Conservation (phyloP, 2,113 vertebrate genomes). For the Cichladusa arquata region DNA sequence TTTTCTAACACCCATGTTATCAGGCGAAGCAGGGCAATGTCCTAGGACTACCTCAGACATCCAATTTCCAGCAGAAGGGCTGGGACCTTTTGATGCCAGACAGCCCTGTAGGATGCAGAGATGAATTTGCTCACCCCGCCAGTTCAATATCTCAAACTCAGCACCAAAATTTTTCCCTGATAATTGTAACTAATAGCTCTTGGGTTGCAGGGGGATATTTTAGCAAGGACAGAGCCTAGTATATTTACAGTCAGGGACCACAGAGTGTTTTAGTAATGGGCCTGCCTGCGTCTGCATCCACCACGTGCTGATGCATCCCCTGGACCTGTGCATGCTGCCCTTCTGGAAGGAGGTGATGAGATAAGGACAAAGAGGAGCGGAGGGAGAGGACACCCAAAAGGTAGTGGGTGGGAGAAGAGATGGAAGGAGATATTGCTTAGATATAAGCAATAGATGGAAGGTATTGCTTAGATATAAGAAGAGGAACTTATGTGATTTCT, state of each 20-base stretch:
- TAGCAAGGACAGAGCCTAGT: not conserved
- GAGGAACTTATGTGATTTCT: not conserved
- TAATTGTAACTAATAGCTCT: constrained; percentile 25
- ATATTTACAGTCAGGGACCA: not conserved
- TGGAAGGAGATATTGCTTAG: not conserved
- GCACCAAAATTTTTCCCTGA: not conserved
- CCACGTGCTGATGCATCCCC: rapidly evolving
- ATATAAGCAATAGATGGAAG: not conserved
- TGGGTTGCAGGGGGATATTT: not conserved
- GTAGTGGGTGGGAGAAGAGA: not conserved
- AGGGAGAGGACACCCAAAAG: not conserved
- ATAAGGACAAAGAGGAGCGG: not conserved
- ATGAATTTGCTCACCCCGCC: not conserved
- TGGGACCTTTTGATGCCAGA: not conserved
- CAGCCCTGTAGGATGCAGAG: not conserved
- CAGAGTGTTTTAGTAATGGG: not conserved
- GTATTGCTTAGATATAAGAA: not conserved
- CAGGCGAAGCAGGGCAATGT: not conserved
- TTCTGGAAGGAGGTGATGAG: not conserved
- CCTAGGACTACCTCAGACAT: not conserved
- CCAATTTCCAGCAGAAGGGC: not conserved
- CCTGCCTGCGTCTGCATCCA: not conserved
- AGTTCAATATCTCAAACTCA: not conserved
- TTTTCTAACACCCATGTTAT: not conserved
- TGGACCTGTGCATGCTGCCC: not conserved